A percentile compares a stretch with the other conserved stretches of the same genome.
Evolutionary conservation across 2,888 invertebrate genomes (phyloP).

Genomic region (Peribatodes rhomboidaria): DNA sequence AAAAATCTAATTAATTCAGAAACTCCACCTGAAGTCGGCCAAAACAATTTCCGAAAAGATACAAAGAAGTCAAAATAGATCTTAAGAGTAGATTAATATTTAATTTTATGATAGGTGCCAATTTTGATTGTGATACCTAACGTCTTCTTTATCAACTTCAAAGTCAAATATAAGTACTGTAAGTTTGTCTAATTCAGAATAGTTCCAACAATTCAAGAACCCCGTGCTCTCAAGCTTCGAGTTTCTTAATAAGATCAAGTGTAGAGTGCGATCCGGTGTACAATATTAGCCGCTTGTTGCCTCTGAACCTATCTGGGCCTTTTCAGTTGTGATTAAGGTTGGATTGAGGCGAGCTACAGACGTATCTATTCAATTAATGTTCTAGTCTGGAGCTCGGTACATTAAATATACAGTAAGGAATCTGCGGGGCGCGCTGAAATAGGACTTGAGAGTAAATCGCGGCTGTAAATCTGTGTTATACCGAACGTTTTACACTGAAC

Average conservation of each 20-base stretch:
- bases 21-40: no score
- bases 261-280: conserved; percentile 78
- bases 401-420: conserved; percentile 35
- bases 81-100: no score
- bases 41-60: no score
- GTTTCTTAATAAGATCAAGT: conserved; percentile 66
- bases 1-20: no score
- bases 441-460: conserved; percentile 17
- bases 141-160: not conserved
- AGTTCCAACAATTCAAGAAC: conserved; percentile 13
- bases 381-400: conserved; percentile 60
- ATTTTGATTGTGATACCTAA: not conserved
- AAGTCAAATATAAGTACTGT: not conserved
- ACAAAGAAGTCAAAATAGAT: no score
- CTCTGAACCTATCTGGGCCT: conserved; percentile 71
- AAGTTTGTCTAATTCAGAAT: not conserved
- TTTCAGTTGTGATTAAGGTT: conserved; percentile 83
- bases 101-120: not conserved
- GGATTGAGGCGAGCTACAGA: conserved; percentile 79
- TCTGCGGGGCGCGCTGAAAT: conserved; percentile 20
- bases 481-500: not conserved
- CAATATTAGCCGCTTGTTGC: conserved; percentile 72
- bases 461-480: conserved; percentile 23
- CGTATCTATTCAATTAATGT: conserved; percentile 85
- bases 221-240: conserved; percentile 14